Conservation (phyloP, 2,888 invertebrate species). For the Eudasyphora cyanicolor region DNA sequence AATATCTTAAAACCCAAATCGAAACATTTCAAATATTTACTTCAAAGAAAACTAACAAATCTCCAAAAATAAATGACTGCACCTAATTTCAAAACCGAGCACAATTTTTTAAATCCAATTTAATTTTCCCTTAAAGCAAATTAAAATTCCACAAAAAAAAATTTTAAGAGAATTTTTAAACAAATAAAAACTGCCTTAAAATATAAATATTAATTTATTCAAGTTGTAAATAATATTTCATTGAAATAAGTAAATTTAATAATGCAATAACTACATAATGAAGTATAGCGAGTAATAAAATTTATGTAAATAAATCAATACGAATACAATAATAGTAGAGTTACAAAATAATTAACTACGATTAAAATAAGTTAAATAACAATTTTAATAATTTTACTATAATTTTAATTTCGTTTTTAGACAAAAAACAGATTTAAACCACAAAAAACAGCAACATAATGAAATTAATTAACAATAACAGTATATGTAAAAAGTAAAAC, state of each 20-base stretch:
- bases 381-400: slow-evolving; percentile 64
- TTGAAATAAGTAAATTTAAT: slow-evolving; percentile 39
- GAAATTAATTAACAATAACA: slow-evolving; percentile 30
- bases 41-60: slow-evolving; percentile 4
- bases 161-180: slow-evolving; percentile 39
- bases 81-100: slow-evolving; percentile 47
- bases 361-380: slow-evolving; percentile 42
- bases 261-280: slow-evolving; percentile 30
- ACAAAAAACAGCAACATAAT: not conserved
- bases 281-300: slow-evolving; percentile 20
- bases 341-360: slow-evolving; percentile 12
- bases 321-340: slow-evolving; percentile 16
- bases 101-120: slow-evolving; percentile 25
- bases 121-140: slow-evolving; percentile 37
- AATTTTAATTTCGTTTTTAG: slow-evolving; percentile 43
- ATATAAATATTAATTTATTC: slow-evolving; percentile 49
- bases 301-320: slow-evolving; percentile 52
- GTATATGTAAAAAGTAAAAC: slow-evolving; percentile 59
- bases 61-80: slow-evolving; percentile 40
- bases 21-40: not conserved
- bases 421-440: slow-evolving; percentile 33
- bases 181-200: slow-evolving; percentile 62
- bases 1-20: not conserved
- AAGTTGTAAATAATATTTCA: slow-evolving; percentile 50
- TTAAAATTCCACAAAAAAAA: not conserved